A percentile compares a stretch with the other conserved stretches of the same genome.
Evolutionary conservation across 2,113 vertebrate genomes (phyloP).

Genomic region (Seriola aureovittata): DNA sequence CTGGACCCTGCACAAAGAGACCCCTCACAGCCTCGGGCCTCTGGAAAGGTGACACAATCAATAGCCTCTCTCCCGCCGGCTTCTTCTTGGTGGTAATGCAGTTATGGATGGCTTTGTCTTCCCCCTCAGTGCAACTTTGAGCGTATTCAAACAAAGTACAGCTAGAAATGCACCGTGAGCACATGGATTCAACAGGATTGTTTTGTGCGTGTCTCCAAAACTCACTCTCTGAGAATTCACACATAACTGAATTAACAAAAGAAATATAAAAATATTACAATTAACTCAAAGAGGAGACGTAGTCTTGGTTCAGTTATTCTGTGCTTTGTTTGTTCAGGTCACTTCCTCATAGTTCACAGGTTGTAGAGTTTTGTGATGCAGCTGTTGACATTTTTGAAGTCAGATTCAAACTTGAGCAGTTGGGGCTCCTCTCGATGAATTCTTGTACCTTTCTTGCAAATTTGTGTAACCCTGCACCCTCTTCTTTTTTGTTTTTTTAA

Average conservation of each 20-base stretch:
- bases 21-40: slow-evolving; percentile 66
- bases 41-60: slow-evolving; percentile 80
- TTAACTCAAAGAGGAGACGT: slow-evolving; percentile 12
- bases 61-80: slow-evolving; percentile 56
- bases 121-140: slow-evolving; percentile 53
- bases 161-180: slow-evolving; percentile 34
- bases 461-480: background rate
- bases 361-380: background rate
- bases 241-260: slow-evolving; percentile 23
- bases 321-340: slow-evolving; percentile 14
- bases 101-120: slow-evolving; percentile 50
- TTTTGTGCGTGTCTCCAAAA: slow-evolving; percentile 40
- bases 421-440: background rate
- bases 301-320: slow-evolving; percentile 11
- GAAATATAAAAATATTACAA: slow-evolving; percentile 34
- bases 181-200: slow-evolving; percentile 32
- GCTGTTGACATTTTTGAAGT: background rate
- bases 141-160: slow-evolving; percentile 34
- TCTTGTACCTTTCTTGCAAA: background rate
- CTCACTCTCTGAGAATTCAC: slow-evolving; percentile 36
- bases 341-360: background rate
- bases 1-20: slow-evolving; percentile 68
- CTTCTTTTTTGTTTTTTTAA: too few relatives aligned
- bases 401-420: background rate
- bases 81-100: slow-evolving; percentile 52